phyloP scores from a whole-genome alignment of 2,113 vertebrate species.

The Leucosticte australis region DNA sequence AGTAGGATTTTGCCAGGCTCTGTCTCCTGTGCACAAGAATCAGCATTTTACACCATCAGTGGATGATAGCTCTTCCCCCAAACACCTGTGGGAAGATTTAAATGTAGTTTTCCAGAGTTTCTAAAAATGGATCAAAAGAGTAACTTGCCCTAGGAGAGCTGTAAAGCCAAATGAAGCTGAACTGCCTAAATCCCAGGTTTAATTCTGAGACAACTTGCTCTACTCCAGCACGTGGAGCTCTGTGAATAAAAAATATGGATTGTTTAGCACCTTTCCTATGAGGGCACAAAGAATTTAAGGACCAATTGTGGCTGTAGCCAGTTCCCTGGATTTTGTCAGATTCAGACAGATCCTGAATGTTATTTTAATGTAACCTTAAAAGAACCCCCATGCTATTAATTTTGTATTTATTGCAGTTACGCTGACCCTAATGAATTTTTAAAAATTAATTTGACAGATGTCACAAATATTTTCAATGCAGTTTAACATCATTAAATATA shows the following conservation, averaged over 20 bases:
- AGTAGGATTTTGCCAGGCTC: not conserved
- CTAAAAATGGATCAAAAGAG: not conserved
- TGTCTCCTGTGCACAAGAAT: not conserved
- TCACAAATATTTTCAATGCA: slow-evolving; percentile 60
- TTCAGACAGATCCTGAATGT: slow-evolving; percentile 31
- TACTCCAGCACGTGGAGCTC: not conserved
- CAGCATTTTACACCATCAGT: not conserved
- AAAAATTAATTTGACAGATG: slow-evolving; percentile 32
- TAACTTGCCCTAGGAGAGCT: not conserved
- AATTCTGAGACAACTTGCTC: not conserved
- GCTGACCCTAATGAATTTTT: slow-evolving; percentile 43
- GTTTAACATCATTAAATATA: slow-evolving; percentile 25
- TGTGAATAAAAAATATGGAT: slow-evolving; percentile 2
- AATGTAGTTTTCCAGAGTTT: not conserved
- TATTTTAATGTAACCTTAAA: slow-evolving; percentile 46
- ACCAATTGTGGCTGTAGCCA: not conserved
- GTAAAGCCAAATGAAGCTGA: not conserved
- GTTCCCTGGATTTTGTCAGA: slow-evolving; percentile 49
- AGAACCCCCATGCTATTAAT: slow-evolving; percentile 38
- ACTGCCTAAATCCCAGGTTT: not conserved
- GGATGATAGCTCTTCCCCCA: not conserved
- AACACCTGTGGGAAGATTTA: not conserved
- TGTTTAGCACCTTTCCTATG: not conserved
- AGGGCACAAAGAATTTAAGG: slow-evolving; percentile 1
- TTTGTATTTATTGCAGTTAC: slow-evolving; percentile 48